A percentile compares a stretch with the other conserved stretches of the same genome.
Evolutionary conservation across 2,888 invertebrate genomes (phyloP).

Genomic region (Oscheius sp.): DNA sequence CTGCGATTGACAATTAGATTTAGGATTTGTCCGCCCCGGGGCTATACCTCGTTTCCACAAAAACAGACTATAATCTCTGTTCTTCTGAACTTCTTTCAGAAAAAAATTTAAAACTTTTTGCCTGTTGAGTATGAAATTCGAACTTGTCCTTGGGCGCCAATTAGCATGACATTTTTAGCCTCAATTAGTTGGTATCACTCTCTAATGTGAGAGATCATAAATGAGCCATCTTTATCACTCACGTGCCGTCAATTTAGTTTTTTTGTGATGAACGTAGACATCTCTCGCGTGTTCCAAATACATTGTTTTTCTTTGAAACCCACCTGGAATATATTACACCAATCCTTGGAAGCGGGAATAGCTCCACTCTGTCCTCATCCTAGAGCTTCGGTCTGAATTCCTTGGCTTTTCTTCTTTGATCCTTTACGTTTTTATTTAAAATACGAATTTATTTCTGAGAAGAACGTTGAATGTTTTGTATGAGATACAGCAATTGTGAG

Average conservation of each 20-base stretch:
- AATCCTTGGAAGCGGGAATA: neutral
- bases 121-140: neutral
- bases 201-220: neutral
- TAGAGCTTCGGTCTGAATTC: neutral
- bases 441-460: neutral
- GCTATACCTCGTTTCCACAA: conserved; percentile 5
- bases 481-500: no score
- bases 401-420: no score
- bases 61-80: neutral
- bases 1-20: conserved; percentile 21
- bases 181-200: neutral
- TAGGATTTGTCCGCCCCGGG: neutral
- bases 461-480: neutral
- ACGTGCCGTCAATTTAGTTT: neutral
- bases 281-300: no score
- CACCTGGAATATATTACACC: neutral
- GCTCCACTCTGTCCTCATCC: neutral
- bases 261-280: neutral
- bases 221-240: neutral
- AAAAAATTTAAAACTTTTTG: neutral
- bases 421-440: neutral
- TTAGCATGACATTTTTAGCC: neutral
- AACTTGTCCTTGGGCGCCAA: neutral
- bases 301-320: no score
- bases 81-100: neutral